A percentile compares a stretch with the other conserved stretches of the same genome.
Evolutionary conservation across 92 coral and sea anemone species (phyloP).

Genomic region (Heliopora coerulea): DNA sequence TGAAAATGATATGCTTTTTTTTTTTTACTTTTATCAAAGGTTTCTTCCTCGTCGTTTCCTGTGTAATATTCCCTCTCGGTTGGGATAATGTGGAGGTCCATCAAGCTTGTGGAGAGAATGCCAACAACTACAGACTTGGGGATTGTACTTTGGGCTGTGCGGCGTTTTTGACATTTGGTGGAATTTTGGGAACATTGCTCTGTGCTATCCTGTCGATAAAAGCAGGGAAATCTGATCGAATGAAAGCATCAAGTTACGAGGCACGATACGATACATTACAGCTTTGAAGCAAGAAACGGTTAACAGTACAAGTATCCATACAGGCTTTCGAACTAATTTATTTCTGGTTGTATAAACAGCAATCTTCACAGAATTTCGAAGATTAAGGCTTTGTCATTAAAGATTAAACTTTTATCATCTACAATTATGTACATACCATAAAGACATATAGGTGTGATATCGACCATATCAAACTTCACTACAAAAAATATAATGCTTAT

Average conservation of each 20-base stretch:
- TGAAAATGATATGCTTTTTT: too few relatives aligned
- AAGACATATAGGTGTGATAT: too few relatives aligned
- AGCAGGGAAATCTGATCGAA: slow-evolving; percentile 52
- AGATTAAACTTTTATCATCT: too few relatives aligned
- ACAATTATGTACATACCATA: too few relatives aligned
- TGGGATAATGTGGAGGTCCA: slow-evolving; percentile 82
- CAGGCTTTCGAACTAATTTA: too few relatives aligned
- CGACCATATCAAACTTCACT: too few relatives aligned
- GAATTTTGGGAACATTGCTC: slow-evolving; percentile 61
- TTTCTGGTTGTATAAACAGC: too few relatives aligned
- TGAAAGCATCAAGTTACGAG: slow-evolving; percentile 4
- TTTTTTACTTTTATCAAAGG: slow-evolving; percentile 44
- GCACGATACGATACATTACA: not conserved
- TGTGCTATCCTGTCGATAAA: slow-evolving; percentile 66
- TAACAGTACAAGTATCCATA: too few relatives aligned
- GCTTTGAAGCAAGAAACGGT: not conserved
- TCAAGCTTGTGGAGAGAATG: slow-evolving; percentile 75
- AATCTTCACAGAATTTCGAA: too few relatives aligned
- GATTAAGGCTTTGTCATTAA: too few relatives aligned
- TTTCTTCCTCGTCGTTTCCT: slow-evolving; percentile 66
- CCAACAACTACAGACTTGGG: slow-evolving; percentile 67
- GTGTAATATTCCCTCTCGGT: slow-evolving; percentile 87
- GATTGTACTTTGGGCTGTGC: slow-evolving; percentile 80
- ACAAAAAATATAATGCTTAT: too few relatives aligned
- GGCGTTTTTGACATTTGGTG: slow-evolving; percentile 59